A percentile compares a stretch with the other conserved stretches of the same genome.
phyloP scores from a whole-genome alignment of 2,113 vertebrate species.

The Microtus oregoni region DNA sequence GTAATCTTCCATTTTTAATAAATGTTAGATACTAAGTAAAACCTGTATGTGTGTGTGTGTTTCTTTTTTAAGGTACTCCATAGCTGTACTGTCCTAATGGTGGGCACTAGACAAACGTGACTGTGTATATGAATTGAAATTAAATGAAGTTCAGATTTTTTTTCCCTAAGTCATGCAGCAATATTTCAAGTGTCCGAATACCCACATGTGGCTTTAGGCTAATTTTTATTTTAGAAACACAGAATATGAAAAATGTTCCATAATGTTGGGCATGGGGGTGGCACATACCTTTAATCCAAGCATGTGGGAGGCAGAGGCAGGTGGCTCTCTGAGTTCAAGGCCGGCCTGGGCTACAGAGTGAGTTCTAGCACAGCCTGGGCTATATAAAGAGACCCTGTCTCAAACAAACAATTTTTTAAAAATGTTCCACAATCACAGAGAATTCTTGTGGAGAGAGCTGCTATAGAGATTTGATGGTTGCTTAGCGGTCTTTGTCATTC shows the following conservation, averaged over 20 bases:
- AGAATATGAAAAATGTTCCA: neutral
- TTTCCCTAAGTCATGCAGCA: conserved; percentile 21
- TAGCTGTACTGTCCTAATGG: neutral
- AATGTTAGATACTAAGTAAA: conserved; percentile 75
- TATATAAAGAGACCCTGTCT: neutral
- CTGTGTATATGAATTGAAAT: conserved; percentile 50
- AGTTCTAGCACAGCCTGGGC: neutral
- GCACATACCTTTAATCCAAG: neutral
- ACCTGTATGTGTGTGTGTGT: neutral
- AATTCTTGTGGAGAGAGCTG: conserved; percentile 4
- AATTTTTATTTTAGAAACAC: neutral
- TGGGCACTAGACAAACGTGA: neutral
- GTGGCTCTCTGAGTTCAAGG: neutral
- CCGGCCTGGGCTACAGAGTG: neutral
- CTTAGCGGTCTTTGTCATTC: neutral
- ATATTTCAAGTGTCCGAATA: neutral
- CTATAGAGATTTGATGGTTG: conserved; percentile 2
- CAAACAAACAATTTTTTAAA: neutral
- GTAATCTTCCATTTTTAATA: conserved; percentile 80
- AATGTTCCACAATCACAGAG: conserved; percentile 19
- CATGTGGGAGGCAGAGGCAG: neutral
- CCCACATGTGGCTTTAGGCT: neutral
- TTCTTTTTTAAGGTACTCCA: conserved; percentile 30
- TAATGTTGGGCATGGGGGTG: neutral
- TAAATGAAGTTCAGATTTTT: conserved; percentile 8